A percentile compares a stretch with the other conserved stretches of the same genome.
Evolutionary conservation across 2,797 vertebrate genomes (phyloP).

Genomic region (Ctenochaetus hawaiiensis): DNA sequence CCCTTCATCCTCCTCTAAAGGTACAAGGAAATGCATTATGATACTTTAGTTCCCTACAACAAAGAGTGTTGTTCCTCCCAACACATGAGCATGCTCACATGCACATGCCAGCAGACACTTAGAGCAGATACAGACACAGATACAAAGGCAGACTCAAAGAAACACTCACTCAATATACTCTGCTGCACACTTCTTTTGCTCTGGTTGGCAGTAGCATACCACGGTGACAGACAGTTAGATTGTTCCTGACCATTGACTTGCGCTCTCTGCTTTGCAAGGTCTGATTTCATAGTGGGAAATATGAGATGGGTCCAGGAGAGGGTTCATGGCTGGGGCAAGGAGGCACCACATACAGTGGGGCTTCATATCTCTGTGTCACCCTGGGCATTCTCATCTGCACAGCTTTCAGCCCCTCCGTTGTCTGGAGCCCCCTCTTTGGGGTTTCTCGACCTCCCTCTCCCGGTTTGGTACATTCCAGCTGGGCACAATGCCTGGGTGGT

Average conservation of each 20-base stretch:
- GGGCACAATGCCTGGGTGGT: conserved; percentile 84
- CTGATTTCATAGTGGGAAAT: conserved; percentile 87
- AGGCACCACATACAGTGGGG: conserved; percentile 78
- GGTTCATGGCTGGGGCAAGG: conserved; percentile 85
- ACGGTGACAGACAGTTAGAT: conserved; percentile 86
- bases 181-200: conserved; percentile 67
- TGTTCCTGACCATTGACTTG: conserved; percentile 87
- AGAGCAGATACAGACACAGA: conserved; percentile 60
- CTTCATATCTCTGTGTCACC: conserved; percentile 84
- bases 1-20: conserved; percentile 45
- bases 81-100: conserved; percentile 40
- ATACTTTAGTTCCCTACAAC: conserved; percentile 27
- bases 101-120: conserved; percentile 59
- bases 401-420: conserved; percentile 77
- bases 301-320: conserved; percentile 78
- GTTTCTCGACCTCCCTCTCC: conserved; percentile 64
- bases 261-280: conserved; percentile 81
- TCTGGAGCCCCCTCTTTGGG: conserved; percentile 57
- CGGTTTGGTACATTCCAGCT: conserved; percentile 82
- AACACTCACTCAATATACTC: conserved; percentile 58
- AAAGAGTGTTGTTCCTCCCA: conserved; percentile 52
- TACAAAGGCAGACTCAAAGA: conserved; percentile 53
- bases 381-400: conserved; percentile 81
- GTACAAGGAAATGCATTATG: conserved; percentile 56
- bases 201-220: conserved; percentile 71